Evolutionary conservation across 92 coral and sea anemone genomes (phyloP), one percentile per base, ranked within the genome.

Genomic region (Parazoanthus darwini): DNA sequence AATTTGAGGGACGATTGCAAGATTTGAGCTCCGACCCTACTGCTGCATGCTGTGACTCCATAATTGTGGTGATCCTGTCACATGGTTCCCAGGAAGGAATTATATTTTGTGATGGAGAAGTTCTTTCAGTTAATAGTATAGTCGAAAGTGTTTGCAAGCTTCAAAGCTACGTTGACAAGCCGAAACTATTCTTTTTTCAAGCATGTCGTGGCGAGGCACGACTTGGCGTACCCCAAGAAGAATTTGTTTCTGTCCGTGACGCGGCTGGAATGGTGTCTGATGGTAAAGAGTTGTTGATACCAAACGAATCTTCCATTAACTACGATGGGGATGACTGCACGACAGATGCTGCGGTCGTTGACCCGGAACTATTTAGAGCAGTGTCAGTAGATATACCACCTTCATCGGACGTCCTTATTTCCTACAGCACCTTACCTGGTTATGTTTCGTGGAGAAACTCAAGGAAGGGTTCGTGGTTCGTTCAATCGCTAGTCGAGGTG

Each of bases 141-240:
- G 81, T 91, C 33, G 83, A 37, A 16, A 59, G 6, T 50, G 74
- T 90, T 51, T 67, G 83, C 37, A 42, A 26, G 4, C 18, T 70
- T 81, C 77, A 75, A 5, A 13, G 74, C 22, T 90, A 66, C 44
- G 18, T 25, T 9, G 90, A 81, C 2, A 92, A 92, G 75, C 95
- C 95, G 25, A 92, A 92, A 81, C 25, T 92, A 25, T 59, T 90
- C 51, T 87, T 92, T 56, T 51, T 90, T 74, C 91, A 90, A 77
- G 38, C 91, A 37, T 90, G n/a, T n/a, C n/a, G n/a, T n/a, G n/a
- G n/a, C n/a, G n/a, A n/a, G n/a, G n/a, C n/a, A n/a, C n/a, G n/a
- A n/a, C n/a, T n/a, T n/a, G n/a, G n/a, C n/a, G 33, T 29, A 29
- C 33, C 0, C 33, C 33, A 29, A 29, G 33, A 29, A 29, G 33